Evolutionary conservation across 2,113 vertebrate species (phyloP).

Genomic region (Anoplopoma fimbria): DNA sequence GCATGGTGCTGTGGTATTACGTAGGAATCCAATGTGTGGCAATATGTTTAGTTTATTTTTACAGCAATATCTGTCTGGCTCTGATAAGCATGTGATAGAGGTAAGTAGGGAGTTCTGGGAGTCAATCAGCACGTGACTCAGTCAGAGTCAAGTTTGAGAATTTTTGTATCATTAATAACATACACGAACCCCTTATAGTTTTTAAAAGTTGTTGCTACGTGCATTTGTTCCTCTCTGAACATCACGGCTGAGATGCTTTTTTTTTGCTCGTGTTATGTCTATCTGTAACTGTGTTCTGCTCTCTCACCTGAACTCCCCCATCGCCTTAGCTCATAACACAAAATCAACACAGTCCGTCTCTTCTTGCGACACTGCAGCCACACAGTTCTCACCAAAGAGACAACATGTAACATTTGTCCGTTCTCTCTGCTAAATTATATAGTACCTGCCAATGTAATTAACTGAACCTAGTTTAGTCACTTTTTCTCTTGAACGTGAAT

Average conservation of each 20-base stretch:
- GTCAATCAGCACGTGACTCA: background rate
- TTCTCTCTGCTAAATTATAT: background rate
- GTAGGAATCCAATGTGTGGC: background rate
- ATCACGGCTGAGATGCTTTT: slow-evolving; percentile 11
- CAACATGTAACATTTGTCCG: background rate
- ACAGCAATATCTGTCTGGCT: background rate
- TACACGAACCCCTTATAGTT: slow-evolving; percentile 15
- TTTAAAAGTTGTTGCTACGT: background rate
- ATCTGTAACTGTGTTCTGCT: slow-evolving; percentile 36
- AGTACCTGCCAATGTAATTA: background rate
- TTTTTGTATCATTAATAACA: slow-evolving; percentile 42
- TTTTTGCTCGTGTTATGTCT: slow-evolving; percentile 47
- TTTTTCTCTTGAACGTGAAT: background rate
- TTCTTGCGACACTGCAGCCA: slow-evolving; percentile 1
- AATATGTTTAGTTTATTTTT: background rate
- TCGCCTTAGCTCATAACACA: slow-evolving; percentile 75
- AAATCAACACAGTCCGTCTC: slow-evolving; percentile 55
- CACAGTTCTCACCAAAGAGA: background rate
- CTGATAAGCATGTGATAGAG: background rate
- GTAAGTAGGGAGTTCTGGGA: background rate
- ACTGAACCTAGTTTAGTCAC: background rate
- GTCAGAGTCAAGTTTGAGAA: background rate
- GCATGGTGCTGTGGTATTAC: background rate
- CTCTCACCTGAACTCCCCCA: slow-evolving; percentile 51
- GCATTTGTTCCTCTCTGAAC: slow-evolving; percentile 14